phyloP scores from a whole-genome alignment of 2,797 vertebrate genomes.

The Taeniopygia guttata region DNA sequence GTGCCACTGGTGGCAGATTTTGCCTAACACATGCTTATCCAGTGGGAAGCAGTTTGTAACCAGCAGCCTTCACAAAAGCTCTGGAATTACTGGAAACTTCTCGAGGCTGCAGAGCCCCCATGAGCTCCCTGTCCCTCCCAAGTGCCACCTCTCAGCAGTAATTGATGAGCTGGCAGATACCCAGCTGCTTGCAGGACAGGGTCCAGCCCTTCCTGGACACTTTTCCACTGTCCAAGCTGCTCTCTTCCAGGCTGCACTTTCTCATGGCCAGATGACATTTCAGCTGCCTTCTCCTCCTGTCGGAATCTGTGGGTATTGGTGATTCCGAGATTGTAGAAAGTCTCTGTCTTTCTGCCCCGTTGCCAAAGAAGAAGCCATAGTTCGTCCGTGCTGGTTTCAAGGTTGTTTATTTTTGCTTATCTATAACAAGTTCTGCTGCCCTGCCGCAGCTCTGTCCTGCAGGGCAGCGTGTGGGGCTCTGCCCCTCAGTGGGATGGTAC shows the following conservation, averaged over 20 bases:
- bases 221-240: background rate
- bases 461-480: too few relatives aligned
- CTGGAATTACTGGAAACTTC: background rate
- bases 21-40: background rate
- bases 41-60: background rate
- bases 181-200: background rate
- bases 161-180: background rate
- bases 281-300: background rate
- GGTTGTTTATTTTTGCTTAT: too few relatives aligned
- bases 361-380: too few relatives aligned
- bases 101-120: accelerated
- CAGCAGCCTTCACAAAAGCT: background rate
- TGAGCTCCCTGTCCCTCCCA: background rate
- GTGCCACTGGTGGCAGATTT: background rate
- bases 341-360: too few relatives aligned
- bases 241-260: background rate
- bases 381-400: too few relatives aligned
- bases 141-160: background rate
- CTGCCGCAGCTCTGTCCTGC: too few relatives aligned
- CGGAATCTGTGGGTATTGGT: too few relatives aligned
- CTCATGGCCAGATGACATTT: background rate
- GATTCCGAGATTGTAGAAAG: too few relatives aligned
- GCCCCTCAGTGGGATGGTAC: too few relatives aligned
- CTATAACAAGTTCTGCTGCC: too few relatives aligned
- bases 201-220: background rate